Evolutionary conservation across 1,140 invertebrate genomes (phyloP), one percentile per base, ranked within the genome.

Genomic region (Diorhabda sublineata): DNA sequence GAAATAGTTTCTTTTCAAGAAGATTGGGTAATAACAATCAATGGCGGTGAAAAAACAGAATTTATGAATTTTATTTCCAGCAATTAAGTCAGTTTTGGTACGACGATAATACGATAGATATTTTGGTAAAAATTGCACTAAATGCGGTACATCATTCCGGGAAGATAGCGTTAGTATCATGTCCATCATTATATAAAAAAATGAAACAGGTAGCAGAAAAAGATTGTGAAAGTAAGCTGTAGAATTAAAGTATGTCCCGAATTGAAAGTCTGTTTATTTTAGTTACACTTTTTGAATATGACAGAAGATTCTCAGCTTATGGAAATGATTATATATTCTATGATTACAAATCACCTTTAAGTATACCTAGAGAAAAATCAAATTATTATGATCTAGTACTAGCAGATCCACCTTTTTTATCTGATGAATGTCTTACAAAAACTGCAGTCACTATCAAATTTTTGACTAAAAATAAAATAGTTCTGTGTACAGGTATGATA

Each of bases 61-160:
- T 26, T 26, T 26, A 26, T 26, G 26, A n/a, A 64, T 59, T 59
- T 68, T 71, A 71, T 74, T 87, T 88, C 3, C 78, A 98, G 96
- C 94, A 97, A 94, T 81, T 98, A 42, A 97, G 95, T 79, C 96
- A 98, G 81, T 98, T 98, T 85, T 98, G 96, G 96, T 98, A 98
- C 78, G 87, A 93, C 78, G 87, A 93, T 45, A 77, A 84, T 11
- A 98, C 95, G 9, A 87, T 91, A 63, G 80, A 87, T 60, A 80
- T 77, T 9, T 81, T 98, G 1, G 87, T 90, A 0, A 85, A 86
- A 73, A 88, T 91, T 72, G 88, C 88, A 11, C 73, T 83, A 64
- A 78, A 81, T 70, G 71, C 87, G 41, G 74, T 87, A 63, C 83
- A 83, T 7, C 81, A 83, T 11, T 81, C 85, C 70, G 89, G 87